Evolutionary conservation across 2,888 invertebrate genomes (phyloP).

Genomic region (Rhyacophila evoluta): DNA sequence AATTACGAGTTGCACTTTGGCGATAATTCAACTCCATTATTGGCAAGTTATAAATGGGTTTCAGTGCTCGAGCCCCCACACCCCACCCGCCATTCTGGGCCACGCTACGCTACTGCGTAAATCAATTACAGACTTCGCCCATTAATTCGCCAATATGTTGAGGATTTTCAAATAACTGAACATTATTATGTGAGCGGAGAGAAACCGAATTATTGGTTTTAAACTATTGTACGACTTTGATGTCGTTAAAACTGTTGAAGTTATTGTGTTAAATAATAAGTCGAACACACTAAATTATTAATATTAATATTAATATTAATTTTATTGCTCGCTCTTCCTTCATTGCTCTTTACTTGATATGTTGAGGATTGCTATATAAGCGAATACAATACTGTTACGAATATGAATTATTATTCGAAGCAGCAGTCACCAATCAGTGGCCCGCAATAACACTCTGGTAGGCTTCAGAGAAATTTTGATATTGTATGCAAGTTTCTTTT

Average conservation of each 20-base stretch:
- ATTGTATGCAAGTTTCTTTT: too few species aligned
- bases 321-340: too few species aligned
- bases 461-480: too few species aligned
- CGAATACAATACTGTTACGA: too few species aligned
- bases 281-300: too few species aligned
- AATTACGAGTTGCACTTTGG: constrained; percentile 20
- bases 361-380: too few species aligned
- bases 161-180: constrained; percentile 12
- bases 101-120: not conserved
- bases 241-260: not conserved
- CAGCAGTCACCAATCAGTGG: too few species aligned
- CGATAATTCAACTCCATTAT: constrained; percentile 25
- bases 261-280: too few species aligned
- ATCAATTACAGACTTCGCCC: constrained; percentile 2
- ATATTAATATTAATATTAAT: too few species aligned
- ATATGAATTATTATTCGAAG: too few species aligned
- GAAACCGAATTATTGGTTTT: not conserved
- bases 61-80: not conserved
- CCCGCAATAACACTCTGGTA: too few species aligned
- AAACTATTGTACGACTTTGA: not conserved
- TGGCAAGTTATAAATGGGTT: constrained; percentile 11
- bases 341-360: too few species aligned
- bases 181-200: not conserved
- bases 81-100: not conserved
- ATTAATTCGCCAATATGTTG: constrained; percentile 16